Percentiles rank a stretch among this genome's conserved stretches.
phyloP scores from a whole-genome alignment of 2,113 vertebrate genomes.

The Cryptotis parvus region DNA sequence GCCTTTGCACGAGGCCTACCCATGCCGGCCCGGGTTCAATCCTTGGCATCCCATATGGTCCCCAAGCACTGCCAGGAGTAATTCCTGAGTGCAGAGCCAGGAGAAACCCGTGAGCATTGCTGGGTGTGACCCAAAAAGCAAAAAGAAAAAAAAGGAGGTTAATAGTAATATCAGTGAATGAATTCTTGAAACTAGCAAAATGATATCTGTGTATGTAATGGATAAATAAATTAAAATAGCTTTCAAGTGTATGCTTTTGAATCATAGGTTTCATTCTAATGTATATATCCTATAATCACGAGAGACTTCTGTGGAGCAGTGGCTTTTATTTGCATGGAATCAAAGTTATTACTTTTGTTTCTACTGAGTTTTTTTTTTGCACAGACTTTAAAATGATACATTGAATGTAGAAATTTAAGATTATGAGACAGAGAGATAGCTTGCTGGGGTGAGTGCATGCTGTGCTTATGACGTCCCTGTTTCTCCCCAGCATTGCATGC shows the following conservation, averaged over 20 bases:
- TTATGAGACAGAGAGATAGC: too few relatives aligned
- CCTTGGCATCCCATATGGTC: too few relatives aligned
- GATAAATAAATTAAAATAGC: conserved; percentile 14
- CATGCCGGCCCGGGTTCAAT: too few relatives aligned
- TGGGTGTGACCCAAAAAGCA: too few relatives aligned
- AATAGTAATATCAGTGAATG: conserved; percentile 32
- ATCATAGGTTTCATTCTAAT: not conserved
- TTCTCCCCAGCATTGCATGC: too few relatives aligned
- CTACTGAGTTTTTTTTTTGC: conserved; percentile 23
- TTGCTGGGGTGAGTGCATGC: too few relatives aligned
- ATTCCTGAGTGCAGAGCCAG: too few relatives aligned
- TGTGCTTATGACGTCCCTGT: too few relatives aligned
- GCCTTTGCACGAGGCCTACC: too few relatives aligned
- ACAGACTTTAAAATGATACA: not conserved
- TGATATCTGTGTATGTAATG: not conserved
- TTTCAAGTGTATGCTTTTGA: conserved; percentile 4
- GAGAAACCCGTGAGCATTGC: too few relatives aligned
- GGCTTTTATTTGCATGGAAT: not conserved
- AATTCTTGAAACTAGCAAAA: conserved; percentile 51
- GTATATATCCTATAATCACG: not conserved
- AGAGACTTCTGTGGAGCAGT: not conserved
- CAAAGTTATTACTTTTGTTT: conserved; percentile 2
- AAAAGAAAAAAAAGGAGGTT: conserved; percentile 44
- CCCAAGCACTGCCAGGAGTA: too few relatives aligned
- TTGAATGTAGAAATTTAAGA: not conserved